Evolutionary conservation across 2,113 vertebrate genomes (phyloP), one percentile per base, ranked within the genome.

Genomic region (Tragelaphus strepsiceros): DNA sequence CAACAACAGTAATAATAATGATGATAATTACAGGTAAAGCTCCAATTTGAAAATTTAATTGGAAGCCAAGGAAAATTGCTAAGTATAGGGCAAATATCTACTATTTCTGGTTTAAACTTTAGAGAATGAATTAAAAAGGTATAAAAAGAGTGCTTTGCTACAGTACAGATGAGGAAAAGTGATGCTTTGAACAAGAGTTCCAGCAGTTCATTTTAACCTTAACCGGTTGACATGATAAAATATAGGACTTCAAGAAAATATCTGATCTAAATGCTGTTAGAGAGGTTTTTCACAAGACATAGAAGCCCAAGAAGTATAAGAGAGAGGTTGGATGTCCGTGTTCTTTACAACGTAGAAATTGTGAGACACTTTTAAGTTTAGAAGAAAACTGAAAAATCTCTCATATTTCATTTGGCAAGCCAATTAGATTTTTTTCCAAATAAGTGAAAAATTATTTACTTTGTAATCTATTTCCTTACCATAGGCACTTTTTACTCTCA

Each of bases 361-460:
- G 21, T 51, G 22, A 93, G 39, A 10, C 59, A 49, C 59, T 93
- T 92, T 90, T 78, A 96, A 92, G 35, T 82, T 95, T 59, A 95
- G 26, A n/a, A 94, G 59, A 94, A 91, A 88, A 3, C 11, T 89
- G 94, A n/a, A 85, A 39, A 81, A 92, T 71, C 43, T 67, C 13
- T 97, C 62, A 71, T 78, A 58, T 90, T 98, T 97, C 19, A 61
- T 67, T 94, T 90, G 64, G 19, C 11, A 95, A 89, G 22, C 28
- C 54, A 96, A 51, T 81, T 64, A 90, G 39, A 74, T 62, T 24
- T 81, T 93, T 86, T 77, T 14, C 74, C 54, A 92, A 95, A 67
- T 92, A 96, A 92, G 46, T 77, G 78, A 97, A 94, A 91, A 92
- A 64, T 61, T 32, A 80, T 58, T 88, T 74, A 91, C 1, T 64